These are phyloP conservation scores for Rhingia rostrata DNA, from an alignment of 2,888 invertebrate species.

Conservation along the genomic window DNA sequence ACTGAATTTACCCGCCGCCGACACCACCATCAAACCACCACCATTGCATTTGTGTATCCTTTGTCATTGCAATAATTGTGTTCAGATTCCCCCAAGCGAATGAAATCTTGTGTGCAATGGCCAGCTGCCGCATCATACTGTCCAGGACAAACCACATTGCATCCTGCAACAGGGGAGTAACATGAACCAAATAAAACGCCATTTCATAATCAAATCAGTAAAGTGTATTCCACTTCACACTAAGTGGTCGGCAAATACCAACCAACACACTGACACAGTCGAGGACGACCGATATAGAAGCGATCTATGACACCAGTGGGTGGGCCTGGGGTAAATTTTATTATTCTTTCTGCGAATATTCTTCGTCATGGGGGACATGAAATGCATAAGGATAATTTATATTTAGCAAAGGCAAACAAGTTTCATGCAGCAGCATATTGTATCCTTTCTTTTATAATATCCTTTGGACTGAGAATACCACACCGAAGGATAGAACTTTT, in stretches of 20 bases:
- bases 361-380: slow-evolving; percentile 16
- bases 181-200: slow-evolving; percentile 62
- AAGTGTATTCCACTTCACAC: slow-evolving; percentile 73
- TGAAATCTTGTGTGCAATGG: background rate
- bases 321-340: background rate
- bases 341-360: slow-evolving; percentile 9
- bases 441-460: slow-evolving; percentile 3
- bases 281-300: slow-evolving; percentile 13
- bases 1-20: slow-evolving; percentile 20
- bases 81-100: slow-evolving; percentile 1
- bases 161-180: slow-evolving; percentile 27
- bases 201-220: slow-evolving; percentile 73
- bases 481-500: slow-evolving; percentile 34
- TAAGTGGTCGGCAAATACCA: slow-evolving; percentile 68
- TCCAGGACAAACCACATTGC: slow-evolving; percentile 50
- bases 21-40: no score
- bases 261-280: slow-evolving; percentile 10
- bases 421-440: slow-evolving; percentile 11
- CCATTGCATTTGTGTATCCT: no score
- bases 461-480: slow-evolving; percentile 1
- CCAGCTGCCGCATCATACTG: slow-evolving; percentile 47
- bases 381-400: slow-evolving; percentile 55
- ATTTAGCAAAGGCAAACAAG: slow-evolving; percentile 23
- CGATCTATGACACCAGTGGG: slow-evolving; percentile 34
- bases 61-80: slow-evolving; percentile 35